phyloP scores from a whole-genome alignment of 2,888 invertebrate species.

The Dichetophora obliterata region DNA sequence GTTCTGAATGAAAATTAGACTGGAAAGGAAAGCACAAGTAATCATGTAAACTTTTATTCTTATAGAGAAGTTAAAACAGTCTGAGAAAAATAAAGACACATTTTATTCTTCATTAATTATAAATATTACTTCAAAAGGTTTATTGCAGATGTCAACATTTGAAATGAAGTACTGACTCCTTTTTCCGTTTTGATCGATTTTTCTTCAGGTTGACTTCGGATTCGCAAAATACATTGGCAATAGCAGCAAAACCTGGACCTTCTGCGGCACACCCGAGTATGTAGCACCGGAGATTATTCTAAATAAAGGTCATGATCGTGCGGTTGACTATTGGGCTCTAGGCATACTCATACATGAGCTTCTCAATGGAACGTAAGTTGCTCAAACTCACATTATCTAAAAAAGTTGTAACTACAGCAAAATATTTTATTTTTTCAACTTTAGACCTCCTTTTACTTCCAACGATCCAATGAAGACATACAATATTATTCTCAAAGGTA shows the following conservation, averaged over 20 bases:
- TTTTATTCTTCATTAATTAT: too few relatives aligned
- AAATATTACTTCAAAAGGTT: too few relatives aligned
- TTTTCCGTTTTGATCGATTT: background rate
- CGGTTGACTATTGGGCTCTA: slow-evolving; percentile 95
- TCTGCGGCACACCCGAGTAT: slow-evolving; percentile 96
- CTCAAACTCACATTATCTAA: too few relatives aligned
- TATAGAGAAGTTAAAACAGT: too few relatives aligned
- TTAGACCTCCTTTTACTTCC: slow-evolving; percentile 86
- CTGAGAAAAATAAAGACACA: too few relatives aligned
- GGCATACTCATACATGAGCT: slow-evolving; percentile 91
- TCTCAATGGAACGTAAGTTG: slow-evolving; percentile 83
- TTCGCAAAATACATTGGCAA: slow-evolving; percentile 89
- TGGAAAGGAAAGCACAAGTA: too few relatives aligned
- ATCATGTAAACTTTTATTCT: too few relatives aligned
- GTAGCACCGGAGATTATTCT: slow-evolving; percentile 92
- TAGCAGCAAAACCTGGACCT: slow-evolving; percentile 92
- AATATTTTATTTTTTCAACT: background rate
- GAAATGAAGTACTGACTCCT: too few relatives aligned
- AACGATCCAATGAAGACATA: slow-evolving; percentile 96
- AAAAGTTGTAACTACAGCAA: too few relatives aligned
- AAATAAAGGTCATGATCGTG: slow-evolving; percentile 81
- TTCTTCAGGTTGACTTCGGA: slow-evolving; percentile 85
- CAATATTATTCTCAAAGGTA: slow-evolving; percentile 91
- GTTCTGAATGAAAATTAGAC: too few relatives aligned
- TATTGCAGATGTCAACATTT: too few relatives aligned